Conservation (phyloP, 2,113 vertebrate genomes). For the Scatophagus argus region DNA sequence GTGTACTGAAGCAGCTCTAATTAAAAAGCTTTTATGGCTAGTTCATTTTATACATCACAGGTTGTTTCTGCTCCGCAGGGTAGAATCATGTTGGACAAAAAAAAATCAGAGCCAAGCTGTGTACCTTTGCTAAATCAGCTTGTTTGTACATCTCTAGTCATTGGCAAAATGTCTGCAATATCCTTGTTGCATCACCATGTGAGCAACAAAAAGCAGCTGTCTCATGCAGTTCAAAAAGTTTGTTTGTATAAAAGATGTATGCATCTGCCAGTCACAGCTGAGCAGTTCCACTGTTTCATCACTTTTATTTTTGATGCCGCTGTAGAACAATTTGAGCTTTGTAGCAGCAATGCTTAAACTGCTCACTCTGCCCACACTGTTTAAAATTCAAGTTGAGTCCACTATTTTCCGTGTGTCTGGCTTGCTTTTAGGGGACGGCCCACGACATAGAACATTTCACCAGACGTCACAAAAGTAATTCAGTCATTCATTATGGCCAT, state of each 20-base stretch:
- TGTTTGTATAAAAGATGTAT: conserved; percentile 29
- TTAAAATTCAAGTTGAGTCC: conserved; percentile 21
- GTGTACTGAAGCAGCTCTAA: conserved; percentile 49
- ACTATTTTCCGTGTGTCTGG: conserved; percentile 2
- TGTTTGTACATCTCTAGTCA: conserved; percentile 26
- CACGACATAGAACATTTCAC: not conserved
- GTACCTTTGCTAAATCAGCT: conserved; percentile 41
- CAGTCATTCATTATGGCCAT: conserved; percentile 28
- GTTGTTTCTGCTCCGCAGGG: conserved; percentile 42
- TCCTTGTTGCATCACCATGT: conserved; percentile 11
- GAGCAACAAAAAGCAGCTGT: conserved; percentile 32
- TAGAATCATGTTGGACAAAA: not conserved
- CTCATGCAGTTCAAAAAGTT: conserved; percentile 7
- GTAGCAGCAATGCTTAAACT: not conserved
- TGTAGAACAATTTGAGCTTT: not conserved
- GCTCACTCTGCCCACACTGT: not conserved
- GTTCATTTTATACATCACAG: conserved; percentile 44
- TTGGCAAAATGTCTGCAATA: conserved; percentile 23
- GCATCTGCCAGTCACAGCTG: conserved; percentile 41
- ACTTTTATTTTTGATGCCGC: not conserved
- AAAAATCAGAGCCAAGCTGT: conserved; percentile 22
- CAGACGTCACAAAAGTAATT: conserved; percentile 10
- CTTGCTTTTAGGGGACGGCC: conserved; percentile 14
- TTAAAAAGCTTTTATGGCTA: conserved; percentile 62
- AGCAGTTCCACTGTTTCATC: conserved; percentile 12